Evolutionary conservation across 2,113 vertebrate species (phyloP).

Genomic region (Leptobrachium ailaonicum): DNA sequence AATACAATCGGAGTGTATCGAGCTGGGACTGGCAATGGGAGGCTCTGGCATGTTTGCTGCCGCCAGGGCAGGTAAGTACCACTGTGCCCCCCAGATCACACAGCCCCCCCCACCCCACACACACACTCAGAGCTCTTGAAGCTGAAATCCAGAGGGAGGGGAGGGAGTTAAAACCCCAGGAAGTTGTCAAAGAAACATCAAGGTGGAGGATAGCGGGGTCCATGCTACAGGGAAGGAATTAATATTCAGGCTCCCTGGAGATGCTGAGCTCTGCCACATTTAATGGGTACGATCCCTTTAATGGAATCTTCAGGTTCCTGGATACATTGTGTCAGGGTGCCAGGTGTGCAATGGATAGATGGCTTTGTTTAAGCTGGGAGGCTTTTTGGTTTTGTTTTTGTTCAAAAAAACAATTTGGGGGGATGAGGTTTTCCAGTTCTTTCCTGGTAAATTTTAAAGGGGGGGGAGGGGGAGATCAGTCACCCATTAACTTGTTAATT

Average conservation of each 20-base stretch:
- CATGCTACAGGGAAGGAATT: not conserved
- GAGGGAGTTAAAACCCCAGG: conserved; percentile 15
- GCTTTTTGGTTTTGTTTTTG: conserved; percentile 1
- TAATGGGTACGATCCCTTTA: not conserved
- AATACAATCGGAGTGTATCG: conserved; percentile 6
- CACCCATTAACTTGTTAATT: not conserved
- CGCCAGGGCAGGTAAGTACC: conserved; percentile 27
- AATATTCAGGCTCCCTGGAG: conserved; percentile 13
- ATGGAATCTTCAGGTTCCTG: not conserved
- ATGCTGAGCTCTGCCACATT: not conserved
- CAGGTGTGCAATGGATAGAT: not conserved
- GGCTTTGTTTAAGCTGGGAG: conserved; percentile 14
- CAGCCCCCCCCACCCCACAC: not conserved
- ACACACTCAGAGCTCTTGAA: not conserved
- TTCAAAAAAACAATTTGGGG: not conserved
- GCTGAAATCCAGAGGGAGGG: not conserved
- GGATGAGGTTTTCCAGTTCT: not conserved
- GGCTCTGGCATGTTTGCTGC: not conserved
- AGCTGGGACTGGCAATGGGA: conserved; percentile 19
- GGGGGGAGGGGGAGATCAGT: not conserved
- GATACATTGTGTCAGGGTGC: not conserved
- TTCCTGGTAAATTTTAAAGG: not conserved
- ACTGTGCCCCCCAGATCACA: not conserved
- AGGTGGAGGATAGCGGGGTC: not conserved
- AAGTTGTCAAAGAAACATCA: conserved; percentile 31